Evolutionary conservation across 2,113 vertebrate genomes (phyloP), one percentile per base, ranked within the genome.

Genomic region (Python bivittatus): DNA sequence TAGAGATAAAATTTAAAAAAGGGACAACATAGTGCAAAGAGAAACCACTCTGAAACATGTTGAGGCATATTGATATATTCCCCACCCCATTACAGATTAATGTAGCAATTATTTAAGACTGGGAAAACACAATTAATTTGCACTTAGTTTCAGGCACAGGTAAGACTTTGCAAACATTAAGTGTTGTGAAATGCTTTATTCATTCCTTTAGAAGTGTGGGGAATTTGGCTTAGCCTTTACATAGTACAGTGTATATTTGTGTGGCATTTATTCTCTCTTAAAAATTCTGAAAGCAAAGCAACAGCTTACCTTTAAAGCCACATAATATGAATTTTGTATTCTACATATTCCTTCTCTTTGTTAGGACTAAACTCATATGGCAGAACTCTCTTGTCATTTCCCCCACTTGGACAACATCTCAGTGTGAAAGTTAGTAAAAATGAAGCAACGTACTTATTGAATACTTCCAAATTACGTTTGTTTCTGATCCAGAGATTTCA

Each of bases 291-390:
- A 83, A n/a, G 7, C 57, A 86, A 38, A 86, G 38, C n/a, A 91
- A 61, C 25, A 22, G 57, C 53, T 91, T 64, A 44, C 42, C 13
- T 72, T 0, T 27, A 56, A 54, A 29, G 38, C 88, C 72, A 89
- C 9, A 25, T 38, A 92, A 42, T 27, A 48, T 22, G 42, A 11
- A 25, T 64, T 64, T 29, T 64, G 58, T 27, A 29, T 42, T 1
- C 3, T 33, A 12, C 0, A 0, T 64, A 56, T 7, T 11, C 22
- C 23, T 42, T 15, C 27, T 20, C 42, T 89, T 44, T 33, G 20
- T 29, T 44, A 27, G 0, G 0, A 0, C 6, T 12, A 8, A 89
- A 84, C 1, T 0, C 0, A 10, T 79, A 33, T 79, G 61, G 48
- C 64, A 90, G 64, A 23, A 4, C 1, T n/a, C 17, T n/a, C 60